A percentile compares a stretch with the other conserved stretches of the same genome.
phyloP scores from a whole-genome alignment of 2,797 vertebrate species.

The Nyctalus aviator region DNA sequence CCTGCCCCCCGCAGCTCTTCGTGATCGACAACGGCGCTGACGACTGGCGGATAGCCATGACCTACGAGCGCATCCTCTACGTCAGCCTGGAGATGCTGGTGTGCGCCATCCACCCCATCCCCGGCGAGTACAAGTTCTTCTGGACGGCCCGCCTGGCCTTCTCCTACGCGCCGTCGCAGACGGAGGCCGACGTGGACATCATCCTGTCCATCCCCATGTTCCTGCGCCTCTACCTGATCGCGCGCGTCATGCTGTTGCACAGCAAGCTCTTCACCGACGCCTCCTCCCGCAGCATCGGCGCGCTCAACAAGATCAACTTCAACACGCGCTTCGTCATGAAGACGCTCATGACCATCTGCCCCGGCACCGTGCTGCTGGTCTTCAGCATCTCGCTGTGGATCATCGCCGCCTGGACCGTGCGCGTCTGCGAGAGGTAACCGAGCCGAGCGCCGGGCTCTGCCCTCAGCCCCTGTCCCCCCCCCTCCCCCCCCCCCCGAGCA shows the following conservation, averaged over 20 bases:
- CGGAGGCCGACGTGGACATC: conserved; percentile 98
- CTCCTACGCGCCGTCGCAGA: conserved; percentile 94
- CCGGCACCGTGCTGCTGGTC: conserved; percentile 97
- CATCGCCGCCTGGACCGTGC: conserved; percentile 98
- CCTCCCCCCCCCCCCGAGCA: not conserved
- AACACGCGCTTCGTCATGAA: conserved; percentile 99
- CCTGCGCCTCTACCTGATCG: conserved; percentile 98
- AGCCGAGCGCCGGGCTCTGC: not conserved
- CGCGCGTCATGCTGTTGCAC: conserved; percentile 91
- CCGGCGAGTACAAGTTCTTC: conserved; percentile 94
- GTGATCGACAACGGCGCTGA: conserved; percentile 99
- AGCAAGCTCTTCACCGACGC: conserved; percentile 96
- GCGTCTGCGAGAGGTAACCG: conserved; percentile 98
- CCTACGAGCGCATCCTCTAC: conserved; percentile 96
- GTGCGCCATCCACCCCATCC: conserved; percentile 98
- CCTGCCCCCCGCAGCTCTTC: conserved; percentile 89
- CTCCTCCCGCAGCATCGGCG: conserved; percentile 97
- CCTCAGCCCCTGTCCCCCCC: not conserved
- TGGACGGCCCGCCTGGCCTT: conserved; percentile 98
- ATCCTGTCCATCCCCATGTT: conserved; percentile 99
- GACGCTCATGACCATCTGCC: conserved; percentile 99
- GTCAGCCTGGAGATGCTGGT: conserved; percentile 98
- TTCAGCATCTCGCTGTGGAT: conserved; percentile 99
- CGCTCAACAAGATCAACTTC: conserved; percentile 96
- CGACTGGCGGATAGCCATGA: conserved; percentile 99